A percentile compares a stretch with the other conserved stretches of the same genome.
Conservation (phyloP, 1,140 invertebrate genomes). For the Aporrectodea caliginosa region DNA sequence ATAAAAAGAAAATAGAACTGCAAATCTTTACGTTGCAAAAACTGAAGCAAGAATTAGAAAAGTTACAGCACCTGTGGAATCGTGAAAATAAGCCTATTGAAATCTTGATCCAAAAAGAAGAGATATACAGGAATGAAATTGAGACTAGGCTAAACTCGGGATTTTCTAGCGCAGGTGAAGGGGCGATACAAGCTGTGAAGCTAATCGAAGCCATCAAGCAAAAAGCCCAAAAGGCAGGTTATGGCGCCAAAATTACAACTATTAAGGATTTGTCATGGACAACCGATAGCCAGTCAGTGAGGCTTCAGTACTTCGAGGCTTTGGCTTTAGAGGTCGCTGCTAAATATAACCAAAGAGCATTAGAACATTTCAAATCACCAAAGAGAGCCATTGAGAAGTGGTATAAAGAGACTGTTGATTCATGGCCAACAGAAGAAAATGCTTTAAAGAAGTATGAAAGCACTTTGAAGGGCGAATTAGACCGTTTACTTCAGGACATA, state of each 20-base stretch:
- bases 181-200: neutral
- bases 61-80: neutral
- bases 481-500: neutral
- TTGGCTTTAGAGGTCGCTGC: neutral
- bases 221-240: neutral
- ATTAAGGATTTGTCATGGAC: neutral
- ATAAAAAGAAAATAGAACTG: no score
- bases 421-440: neutral
- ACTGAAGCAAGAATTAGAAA: neutral
- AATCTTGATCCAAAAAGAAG: neutral
- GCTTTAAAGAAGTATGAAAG: neutral
- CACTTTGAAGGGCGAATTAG: neutral
- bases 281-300: neutral
- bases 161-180: neutral
- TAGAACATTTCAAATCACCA: neutral
- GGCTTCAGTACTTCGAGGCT: neutral
- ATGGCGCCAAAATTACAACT: neutral
- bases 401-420: neutral
- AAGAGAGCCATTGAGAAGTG: neutral
- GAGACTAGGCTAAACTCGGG: neutral
- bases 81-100: neutral
- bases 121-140: neutral
- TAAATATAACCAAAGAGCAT: neutral
- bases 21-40: neutral
- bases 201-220: neutral